Evolutionary conservation across 2,113 vertebrate genomes (phyloP).

Genomic region (Rhinogobius similis): DNA sequence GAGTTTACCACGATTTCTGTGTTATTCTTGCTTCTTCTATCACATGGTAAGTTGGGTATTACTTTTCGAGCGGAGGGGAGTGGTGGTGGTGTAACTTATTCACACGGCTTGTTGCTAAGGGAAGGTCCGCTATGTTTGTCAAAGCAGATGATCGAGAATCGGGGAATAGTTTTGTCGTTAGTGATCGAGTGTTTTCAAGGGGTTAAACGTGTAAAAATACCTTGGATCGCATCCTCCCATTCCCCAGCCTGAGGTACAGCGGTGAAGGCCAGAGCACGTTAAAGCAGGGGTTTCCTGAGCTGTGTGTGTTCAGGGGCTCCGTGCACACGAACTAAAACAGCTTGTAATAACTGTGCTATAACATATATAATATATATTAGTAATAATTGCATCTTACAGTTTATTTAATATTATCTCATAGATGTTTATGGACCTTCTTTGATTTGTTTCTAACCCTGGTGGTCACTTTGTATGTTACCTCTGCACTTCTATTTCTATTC

Average conservation of each 20-base stretch:
- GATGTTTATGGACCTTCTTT: neutral
- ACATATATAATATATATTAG: neutral
- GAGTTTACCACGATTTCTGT: conserved; percentile 40
- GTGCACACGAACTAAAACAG: conserved; percentile 14
- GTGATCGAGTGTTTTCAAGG: neutral
- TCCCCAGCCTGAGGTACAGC: conserved; percentile 35
- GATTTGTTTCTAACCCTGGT: too few species aligned
- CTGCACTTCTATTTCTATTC: neutral
- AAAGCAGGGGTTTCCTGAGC: conserved; percentile 31
- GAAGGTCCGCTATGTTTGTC: conserved; percentile 10
- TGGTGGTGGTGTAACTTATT: conserved; percentile 55
- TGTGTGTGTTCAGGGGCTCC: conserved; percentile 17
- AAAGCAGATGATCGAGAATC: neutral
- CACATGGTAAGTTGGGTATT: conserved; percentile 76
- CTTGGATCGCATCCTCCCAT: conserved; percentile 34
- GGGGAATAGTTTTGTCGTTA: neutral
- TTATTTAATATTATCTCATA: neutral
- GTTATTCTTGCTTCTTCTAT: conserved; percentile 49
- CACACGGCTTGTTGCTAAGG: conserved; percentile 49
- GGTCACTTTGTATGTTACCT: neutral
- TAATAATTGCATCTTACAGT: neutral
- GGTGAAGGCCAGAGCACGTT: conserved; percentile 52
- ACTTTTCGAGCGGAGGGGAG: conserved; percentile 51
- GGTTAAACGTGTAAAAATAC: conserved; percentile 60
- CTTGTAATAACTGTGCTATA: conserved; percentile 12